Conservation (phyloP, 2,888 invertebrate genomes). For the Dysmachus trigonus region DNA sequence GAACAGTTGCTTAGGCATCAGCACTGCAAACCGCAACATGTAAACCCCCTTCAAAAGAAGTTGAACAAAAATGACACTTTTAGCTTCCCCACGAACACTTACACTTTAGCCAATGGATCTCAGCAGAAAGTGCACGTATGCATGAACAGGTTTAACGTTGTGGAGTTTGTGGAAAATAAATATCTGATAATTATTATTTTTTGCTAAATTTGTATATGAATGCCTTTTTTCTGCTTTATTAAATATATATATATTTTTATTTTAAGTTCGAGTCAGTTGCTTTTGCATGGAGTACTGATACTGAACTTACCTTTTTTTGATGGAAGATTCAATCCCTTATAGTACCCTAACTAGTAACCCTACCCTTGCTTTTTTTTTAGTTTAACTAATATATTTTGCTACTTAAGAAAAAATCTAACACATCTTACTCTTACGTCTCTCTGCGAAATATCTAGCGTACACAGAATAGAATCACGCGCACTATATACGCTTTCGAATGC, state of each 20-base stretch:
- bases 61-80: conserved; percentile 47
- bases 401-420: neutral
- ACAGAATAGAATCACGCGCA: neutral
- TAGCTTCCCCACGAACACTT: conserved; percentile 43
- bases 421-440: neutral
- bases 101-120: conserved; percentile 56
- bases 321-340: neutral
- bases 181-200: conserved; percentile 19
- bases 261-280: neutral
- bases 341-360: neutral
- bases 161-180: conserved; percentile 7
- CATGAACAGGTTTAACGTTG: conserved; percentile 52
- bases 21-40: conserved; percentile 50
- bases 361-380: neutral
- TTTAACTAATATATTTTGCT: neutral
- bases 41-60: conserved; percentile 48
- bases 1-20: conserved; percentile 50
- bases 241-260: too few relatives aligned
- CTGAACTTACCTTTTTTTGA: neutral
- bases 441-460: neutral
- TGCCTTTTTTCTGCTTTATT: neutral
- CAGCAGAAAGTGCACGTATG: conserved; percentile 63
- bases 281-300: neutral
- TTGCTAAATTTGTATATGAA: neutral
- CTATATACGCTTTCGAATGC: neutral